Conservation (phyloP, 2,113 vertebrate genomes). For the Anas platyrhynchos region DNA sequence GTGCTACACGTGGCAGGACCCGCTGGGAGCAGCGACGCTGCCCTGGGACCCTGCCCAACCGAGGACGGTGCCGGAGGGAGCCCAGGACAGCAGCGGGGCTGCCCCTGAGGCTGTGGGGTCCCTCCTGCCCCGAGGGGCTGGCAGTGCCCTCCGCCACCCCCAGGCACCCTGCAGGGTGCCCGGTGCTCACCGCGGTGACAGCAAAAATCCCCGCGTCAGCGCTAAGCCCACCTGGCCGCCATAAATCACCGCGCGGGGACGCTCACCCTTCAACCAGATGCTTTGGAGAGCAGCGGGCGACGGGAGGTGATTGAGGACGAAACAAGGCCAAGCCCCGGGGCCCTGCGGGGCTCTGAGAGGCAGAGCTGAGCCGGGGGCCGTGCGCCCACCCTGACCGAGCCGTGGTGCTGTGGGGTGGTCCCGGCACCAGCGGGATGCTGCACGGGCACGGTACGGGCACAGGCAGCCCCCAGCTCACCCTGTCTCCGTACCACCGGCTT, state of each 20-base stretch:
- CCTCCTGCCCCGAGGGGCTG: background rate
- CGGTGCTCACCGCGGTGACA: background rate
- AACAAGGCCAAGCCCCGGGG: rapidly evolving
- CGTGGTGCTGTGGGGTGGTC: rapidly evolving
- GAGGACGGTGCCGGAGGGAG: background rate
- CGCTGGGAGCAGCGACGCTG: background rate
- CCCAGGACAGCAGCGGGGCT: background rate
- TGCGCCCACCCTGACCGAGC: background rate
- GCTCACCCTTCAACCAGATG: conserved; percentile 62
- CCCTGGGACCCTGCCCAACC: background rate
- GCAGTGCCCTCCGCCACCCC: rapidly evolving
- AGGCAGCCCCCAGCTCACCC: background rate
- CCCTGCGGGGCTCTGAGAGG: background rate
- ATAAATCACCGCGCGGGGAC: background rate
- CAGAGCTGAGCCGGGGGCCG: rapidly evolving
- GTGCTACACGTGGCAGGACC: background rate
- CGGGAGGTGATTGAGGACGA: background rate
- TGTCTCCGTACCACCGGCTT: background rate
- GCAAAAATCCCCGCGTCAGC: conserved; percentile 52
- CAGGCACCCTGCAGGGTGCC: background rate
- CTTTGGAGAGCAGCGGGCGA: background rate
- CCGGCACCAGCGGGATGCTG: background rate
- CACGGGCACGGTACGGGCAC: rapidly evolving
- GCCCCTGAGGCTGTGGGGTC: background rate
- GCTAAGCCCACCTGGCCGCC: conserved; percentile 45